phyloP scores from a whole-genome alignment of 2,113 vertebrate genomes.

The Poeciliopsis occidentalis region DNA sequence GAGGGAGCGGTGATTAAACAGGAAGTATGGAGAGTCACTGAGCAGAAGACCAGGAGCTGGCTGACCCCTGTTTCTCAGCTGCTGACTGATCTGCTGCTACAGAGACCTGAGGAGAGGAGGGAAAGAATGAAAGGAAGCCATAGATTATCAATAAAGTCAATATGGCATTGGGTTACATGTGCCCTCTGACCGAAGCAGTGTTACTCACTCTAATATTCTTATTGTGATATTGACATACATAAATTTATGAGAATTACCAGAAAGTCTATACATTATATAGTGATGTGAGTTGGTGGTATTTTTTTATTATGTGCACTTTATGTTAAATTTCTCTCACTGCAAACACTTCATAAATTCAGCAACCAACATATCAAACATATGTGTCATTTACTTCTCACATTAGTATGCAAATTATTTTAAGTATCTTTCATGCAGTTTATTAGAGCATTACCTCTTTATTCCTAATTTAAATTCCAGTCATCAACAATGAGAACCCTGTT shows the following conservation, averaged over 20 bases:
- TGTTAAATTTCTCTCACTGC: background rate
- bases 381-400: constrained; percentile 38
- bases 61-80: constrained; percentile 48
- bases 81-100: constrained; percentile 67
- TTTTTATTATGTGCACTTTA: background rate
- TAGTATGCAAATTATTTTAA: constrained; percentile 57
- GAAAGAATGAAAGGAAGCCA: constrained; percentile 63
- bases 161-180: constrained; percentile 68
- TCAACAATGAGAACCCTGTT: constrained; percentile 61
- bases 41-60: constrained; percentile 51
- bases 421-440: constrained; percentile 55
- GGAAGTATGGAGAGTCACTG: constrained; percentile 64
- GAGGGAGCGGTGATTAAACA: constrained; percentile 72
- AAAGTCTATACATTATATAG: background rate
- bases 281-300: constrained; percentile 6
- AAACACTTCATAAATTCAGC: background rate
- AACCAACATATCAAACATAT: constrained; percentile 7
- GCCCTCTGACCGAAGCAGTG: constrained; percentile 73
- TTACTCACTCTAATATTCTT: constrained; percentile 51
- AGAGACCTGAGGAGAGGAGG: constrained; percentile 52
- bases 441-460: constrained; percentile 58
- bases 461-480: constrained; percentile 70
- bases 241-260: constrained; percentile 10
- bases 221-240: constrained; percentile 34
- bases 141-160: constrained; percentile 75